Percentiles rank a stretch among this genome's conserved stretches.
These are phyloP conservation scores for Pterocles burchelli DNA, from an alignment of 2,113 vertebrate species.

Conservation along the genomic window DNA sequence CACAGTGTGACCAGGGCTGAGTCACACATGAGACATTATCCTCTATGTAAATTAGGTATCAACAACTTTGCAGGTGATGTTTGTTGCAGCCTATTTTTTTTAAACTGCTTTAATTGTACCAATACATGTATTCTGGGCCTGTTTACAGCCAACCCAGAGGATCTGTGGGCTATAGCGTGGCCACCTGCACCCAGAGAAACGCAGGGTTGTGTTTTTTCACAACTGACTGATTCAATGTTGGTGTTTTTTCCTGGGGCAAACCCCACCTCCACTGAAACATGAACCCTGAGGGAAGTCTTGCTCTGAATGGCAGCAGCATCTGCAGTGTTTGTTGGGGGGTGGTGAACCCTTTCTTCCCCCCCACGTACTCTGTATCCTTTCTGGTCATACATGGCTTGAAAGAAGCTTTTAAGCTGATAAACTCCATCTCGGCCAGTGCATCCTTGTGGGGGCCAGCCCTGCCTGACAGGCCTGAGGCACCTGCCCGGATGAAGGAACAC, in stretches of 20 bases:
- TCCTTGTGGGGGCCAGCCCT: no score
- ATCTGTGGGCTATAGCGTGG: background rate
- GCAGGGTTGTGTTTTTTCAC: background rate
- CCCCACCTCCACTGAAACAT: background rate
- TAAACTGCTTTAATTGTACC: background rate
- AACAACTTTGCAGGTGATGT: constrained; percentile 44
- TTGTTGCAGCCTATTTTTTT: background rate
- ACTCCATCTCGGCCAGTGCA: accelerated
- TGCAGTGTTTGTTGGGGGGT: background rate
- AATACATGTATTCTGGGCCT: background rate
- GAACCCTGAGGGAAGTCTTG: background rate
- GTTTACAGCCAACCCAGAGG: background rate
- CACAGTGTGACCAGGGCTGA: background rate
- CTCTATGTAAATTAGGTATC: background rate
- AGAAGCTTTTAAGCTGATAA: background rate
- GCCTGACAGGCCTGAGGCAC: background rate
- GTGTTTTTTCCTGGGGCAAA: constrained; percentile 16
- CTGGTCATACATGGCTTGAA: background rate
- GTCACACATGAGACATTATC: constrained; percentile 8
- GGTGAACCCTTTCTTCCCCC: background rate
- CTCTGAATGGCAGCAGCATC: background rate
- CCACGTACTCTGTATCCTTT: accelerated
- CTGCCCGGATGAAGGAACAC: accelerated
- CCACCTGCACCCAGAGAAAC: background rate
- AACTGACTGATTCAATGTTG: background rate